Base-by-base conservation (phyloP, 2,113 vertebrate genomes). In the Prolemur simus region DNA sequence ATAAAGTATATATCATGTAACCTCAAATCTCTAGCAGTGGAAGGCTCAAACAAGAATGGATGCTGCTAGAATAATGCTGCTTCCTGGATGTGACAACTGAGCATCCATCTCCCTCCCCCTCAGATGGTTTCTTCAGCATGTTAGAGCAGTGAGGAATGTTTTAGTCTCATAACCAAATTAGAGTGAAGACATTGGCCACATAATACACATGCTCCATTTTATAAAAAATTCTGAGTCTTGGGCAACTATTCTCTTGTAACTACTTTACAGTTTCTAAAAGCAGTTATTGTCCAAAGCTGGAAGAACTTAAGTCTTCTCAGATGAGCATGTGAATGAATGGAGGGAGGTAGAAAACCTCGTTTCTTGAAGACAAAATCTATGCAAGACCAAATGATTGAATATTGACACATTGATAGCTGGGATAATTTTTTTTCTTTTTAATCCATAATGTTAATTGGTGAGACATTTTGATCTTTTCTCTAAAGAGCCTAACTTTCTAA, bases 271-370 rank as follows among this genome's bases (percentile, higher is more conserved):
- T 60, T 60, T 60, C 58, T 60, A 60, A 60, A 99, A 99, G 99
- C 99, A 99, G 99, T 99, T 99, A 99, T 98, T 98, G 98, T 99
- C 99, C 98, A 98, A 99, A 99, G 98, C 98, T 99, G 98, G 98
- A 98, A 99, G 98, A 99, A 98, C 99, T 98, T 98, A 99, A 98
- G 96, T 98, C 99, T 99, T 99, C 99, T 99, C 98, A 99, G 98
- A 99, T 99, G 99, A 99, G 99, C 99, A 98, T 99, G 98, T 99
- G 98, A 98, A 99, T 99, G 98, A 99, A 99, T 99, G 98, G 97
- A 98, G 98, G 98, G 98, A 98, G 99, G 98, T 98, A 99, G n/a
- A n/a, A 80, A 68, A 23, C 4, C 42, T 86, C 91, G 21, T 34
- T 47, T 89, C 93, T 83, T 42, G 60, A 64, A 56, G 58, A 45